Evolutionary conservation across 2,888 invertebrate species (phyloP).

Genomic region (Timandra comae): DNA sequence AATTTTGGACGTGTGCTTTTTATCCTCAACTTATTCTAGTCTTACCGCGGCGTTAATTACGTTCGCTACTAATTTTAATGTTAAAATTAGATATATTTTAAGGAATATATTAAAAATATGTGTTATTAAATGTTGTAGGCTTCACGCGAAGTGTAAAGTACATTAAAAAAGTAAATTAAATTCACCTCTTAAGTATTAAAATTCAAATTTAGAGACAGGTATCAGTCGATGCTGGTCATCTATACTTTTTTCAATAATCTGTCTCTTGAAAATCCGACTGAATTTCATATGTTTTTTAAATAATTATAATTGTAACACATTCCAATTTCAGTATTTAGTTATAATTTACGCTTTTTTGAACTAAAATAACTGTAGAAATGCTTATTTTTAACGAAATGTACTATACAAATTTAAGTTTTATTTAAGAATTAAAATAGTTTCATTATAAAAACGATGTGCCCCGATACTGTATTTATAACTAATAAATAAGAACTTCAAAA

Average conservation of each 20-base stretch:
- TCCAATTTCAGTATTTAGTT: constrained; percentile 48
- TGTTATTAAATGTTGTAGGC: constrained; percentile 67
- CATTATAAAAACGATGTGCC: too few relatives aligned
- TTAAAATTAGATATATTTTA: constrained; percentile 59
- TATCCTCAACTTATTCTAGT: constrained; percentile 77
- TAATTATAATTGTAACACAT: constrained; percentile 58
- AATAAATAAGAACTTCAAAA: too few relatives aligned
- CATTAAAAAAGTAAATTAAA: constrained; percentile 49
- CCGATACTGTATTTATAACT: too few relatives aligned
- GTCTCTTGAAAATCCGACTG: constrained; percentile 47
- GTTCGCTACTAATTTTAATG: constrained; percentile 70
- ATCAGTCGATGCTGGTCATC: constrained; percentile 61
- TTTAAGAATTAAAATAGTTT: not conserved
- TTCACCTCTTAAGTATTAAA: constrained; percentile 59
- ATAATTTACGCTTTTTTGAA: constrained; percentile 22
- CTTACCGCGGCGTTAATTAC: constrained; percentile 66
- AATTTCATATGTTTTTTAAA: constrained; percentile 39
- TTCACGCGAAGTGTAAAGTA: constrained; percentile 59
- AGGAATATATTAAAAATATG: constrained; percentile 55
- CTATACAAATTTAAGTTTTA: not conserved
- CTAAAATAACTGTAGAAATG: constrained; percentile 4
- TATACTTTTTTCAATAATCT: constrained; percentile 25
- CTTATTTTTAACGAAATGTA: constrained; percentile 5
- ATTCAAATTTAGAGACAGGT: constrained; percentile 35
- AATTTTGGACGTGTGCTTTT: constrained; percentile 64